These are phyloP conservation scores for Campoplex nolae DNA, from an alignment of 2,888 invertebrate genomes.

Conservation along the genomic window DNA sequence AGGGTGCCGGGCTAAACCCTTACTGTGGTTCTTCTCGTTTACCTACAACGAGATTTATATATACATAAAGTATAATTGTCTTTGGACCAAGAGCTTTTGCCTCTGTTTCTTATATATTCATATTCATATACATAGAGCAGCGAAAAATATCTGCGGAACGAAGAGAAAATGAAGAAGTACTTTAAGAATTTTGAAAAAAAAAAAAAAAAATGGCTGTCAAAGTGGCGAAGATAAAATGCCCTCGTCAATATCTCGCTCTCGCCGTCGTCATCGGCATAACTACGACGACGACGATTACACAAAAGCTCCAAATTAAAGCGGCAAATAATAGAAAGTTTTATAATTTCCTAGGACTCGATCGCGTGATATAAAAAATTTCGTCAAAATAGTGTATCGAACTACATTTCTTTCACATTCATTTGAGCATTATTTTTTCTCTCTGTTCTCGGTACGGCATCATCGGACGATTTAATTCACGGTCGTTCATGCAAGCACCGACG, in stretches of 20 bases:
- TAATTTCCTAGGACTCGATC: neutral
- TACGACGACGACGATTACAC: neutral
- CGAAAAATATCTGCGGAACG: constrained; percentile 7
- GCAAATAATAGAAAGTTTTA: neutral
- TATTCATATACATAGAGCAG: neutral
- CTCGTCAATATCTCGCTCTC: neutral
- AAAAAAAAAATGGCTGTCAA: constrained; percentile 49
- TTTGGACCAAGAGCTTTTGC: neutral
- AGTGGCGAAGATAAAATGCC: constrained; percentile 21
- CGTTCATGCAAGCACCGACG: constrained; percentile 76
- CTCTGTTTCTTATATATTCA: neutral
- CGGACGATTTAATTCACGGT: constrained; percentile 78
- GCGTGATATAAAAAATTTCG: neutral
- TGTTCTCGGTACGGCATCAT: constrained; percentile 15
- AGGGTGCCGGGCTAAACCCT: constrained; percentile 73
- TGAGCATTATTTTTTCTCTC: neutral
- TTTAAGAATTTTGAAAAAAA: constrained; percentile 37
- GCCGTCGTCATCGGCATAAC: neutral
- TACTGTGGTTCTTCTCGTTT: constrained; percentile 71
- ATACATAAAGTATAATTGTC: constrained; percentile 25
- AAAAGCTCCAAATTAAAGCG: neutral
- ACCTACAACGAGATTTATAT: constrained; percentile 70
- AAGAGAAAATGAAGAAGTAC: constrained; percentile 35
- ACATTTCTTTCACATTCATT: neutral
- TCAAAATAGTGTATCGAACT: neutral